A percentile compares a stretch with the other conserved stretches of the same genome.
phyloP scores from a whole-genome alignment of 2,797 vertebrate species.

The Falco rusticolus region DNA sequence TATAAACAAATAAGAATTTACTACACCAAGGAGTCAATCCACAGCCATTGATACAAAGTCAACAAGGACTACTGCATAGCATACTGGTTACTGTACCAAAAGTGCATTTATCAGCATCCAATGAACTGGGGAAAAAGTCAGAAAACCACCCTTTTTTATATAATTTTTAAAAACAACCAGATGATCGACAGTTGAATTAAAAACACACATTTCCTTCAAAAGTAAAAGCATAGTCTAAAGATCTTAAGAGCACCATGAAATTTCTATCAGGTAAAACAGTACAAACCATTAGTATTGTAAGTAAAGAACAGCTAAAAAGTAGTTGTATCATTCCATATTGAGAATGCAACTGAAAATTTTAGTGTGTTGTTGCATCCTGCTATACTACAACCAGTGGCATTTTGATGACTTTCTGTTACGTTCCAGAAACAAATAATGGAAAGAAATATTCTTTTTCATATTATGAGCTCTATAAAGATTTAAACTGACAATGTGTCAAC shows the following conservation, averaged over 20 bases:
- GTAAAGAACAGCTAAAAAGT: conserved; percentile 36
- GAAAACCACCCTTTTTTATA: background rate
- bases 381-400: background rate
- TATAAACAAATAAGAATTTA: conserved; percentile 24
- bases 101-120: conserved; percentile 52
- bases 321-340: background rate
- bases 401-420: background rate
- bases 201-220: background rate
- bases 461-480: conserved; percentile 4
- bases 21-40: conserved; percentile 8
- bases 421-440: conserved; percentile 3
- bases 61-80: conserved; percentile 34
- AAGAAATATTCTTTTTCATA: background rate
- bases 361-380: background rate
- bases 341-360: background rate
- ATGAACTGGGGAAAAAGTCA: background rate
- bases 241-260: conserved; percentile 55
- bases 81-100: conserved; percentile 27
- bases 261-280: conserved; percentile 13
- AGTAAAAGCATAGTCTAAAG: conserved; percentile 21
- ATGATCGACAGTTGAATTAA: background rate
- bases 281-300: conserved; percentile 25
- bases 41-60: conserved; percentile 9
- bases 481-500: conserved; percentile 25
- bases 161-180: conserved; percentile 1